Conservation (phyloP, 2,888 invertebrate genomes). For the Cosmia trapezina region DNA sequence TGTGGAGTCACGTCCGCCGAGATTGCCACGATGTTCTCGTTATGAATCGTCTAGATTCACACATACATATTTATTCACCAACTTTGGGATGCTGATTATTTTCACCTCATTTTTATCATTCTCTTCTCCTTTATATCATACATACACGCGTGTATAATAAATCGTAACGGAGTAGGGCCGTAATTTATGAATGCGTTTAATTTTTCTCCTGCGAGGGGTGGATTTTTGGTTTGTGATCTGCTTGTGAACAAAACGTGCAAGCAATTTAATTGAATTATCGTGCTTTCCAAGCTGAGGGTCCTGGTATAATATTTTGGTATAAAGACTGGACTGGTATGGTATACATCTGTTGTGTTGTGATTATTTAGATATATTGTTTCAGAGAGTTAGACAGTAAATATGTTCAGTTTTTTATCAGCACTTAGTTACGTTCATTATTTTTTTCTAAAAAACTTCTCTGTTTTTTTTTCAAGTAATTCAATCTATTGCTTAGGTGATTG, state of each 20-base stretch:
- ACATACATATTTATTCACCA: conserved; percentile 43
- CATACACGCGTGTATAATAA: conserved; percentile 41
- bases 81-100: conserved; percentile 51
- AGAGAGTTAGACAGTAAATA: not conserved
- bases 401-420: not conserved
- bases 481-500: not conserved
- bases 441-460: not conserved
- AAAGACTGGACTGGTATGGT: not conserved
- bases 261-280: conserved; percentile 32
- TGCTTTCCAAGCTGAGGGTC: not conserved
- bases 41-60: conserved; percentile 37
- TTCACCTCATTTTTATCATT: conserved; percentile 41
- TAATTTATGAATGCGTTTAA: conserved; percentile 54
- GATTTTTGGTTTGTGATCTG: conserved; percentile 28
- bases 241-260: conserved; percentile 16
- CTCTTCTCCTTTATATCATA: conserved; percentile 36
- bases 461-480: not conserved
- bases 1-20: conserved; percentile 53
- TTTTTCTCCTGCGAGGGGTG: conserved; percentile 35
- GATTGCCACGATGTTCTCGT: conserved; percentile 53
- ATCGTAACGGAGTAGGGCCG: conserved; percentile 33
- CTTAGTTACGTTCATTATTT: not conserved
- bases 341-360: not conserved
- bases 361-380: not conserved
- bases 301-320: conserved; percentile 2